phyloP scores from a whole-genome alignment of 2,888 invertebrate genomes.

The Nomada ferruginata region DNA sequence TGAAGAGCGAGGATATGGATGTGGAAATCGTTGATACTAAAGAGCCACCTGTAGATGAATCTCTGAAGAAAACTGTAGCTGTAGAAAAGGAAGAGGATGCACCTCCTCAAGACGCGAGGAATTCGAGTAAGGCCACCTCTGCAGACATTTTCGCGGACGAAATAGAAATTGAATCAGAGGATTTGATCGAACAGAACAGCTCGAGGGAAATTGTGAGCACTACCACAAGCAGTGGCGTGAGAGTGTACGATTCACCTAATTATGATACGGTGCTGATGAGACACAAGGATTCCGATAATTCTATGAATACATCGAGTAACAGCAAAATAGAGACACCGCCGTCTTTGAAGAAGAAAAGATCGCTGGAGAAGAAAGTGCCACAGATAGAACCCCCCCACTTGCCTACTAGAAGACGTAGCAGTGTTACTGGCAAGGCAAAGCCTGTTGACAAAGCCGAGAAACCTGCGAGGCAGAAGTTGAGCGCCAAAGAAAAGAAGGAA shows the following conservation, averaged over 20 bases:
- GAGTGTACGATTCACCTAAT: too few species aligned
- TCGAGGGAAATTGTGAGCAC: not conserved
- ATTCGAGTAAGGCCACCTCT: not conserved
- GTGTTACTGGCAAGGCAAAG: not conserved
- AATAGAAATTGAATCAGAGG: not conserved
- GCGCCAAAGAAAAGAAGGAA: slow-evolving; percentile 45
- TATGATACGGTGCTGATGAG: not conserved
- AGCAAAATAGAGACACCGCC: not conserved
- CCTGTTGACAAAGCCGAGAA: slow-evolving; percentile 27
- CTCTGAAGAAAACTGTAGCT: too few species aligned
- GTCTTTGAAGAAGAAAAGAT: not conserved
- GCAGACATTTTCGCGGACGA: not conserved
- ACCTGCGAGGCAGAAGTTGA: slow-evolving; percentile 17
- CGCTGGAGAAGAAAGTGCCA: slow-evolving; percentile 31
- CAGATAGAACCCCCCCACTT: slow-evolving; percentile 61
- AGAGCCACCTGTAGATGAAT: not conserved
- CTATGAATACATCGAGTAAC: not conserved
- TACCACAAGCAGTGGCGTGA: not conserved
- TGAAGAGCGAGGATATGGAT: not conserved
- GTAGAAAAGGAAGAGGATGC: not conserved
- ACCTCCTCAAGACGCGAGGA: not conserved
- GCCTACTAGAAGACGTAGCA: slow-evolving; percentile 35
- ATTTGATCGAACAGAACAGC: not conserved
- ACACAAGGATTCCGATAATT: not conserved
- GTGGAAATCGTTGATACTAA: not conserved